A percentile compares a stretch with the other conserved stretches of the same genome.
These are phyloP conservation scores for Trichoplusia ni DNA, from an alignment of 1,140 invertebrate species.

Conservation along the genomic window DNA sequence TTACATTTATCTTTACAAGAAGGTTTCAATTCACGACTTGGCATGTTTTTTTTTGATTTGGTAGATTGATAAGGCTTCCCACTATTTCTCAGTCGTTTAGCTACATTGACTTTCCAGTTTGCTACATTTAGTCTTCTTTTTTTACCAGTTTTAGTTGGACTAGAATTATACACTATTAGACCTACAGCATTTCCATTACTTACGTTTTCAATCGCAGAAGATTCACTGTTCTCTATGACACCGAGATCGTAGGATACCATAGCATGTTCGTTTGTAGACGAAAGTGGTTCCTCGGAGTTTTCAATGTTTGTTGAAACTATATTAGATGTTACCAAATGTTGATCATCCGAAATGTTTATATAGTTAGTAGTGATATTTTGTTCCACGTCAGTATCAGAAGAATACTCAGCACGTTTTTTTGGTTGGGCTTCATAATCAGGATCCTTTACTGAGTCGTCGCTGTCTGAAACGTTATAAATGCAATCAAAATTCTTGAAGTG, in stretches of 20 bases:
- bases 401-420: constrained; percentile 3
- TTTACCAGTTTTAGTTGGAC: constrained; percentile 21
- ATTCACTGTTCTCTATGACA: too few relatives aligned
- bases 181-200: too few relatives aligned
- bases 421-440: background rate
- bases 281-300: background rate
- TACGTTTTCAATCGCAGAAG: too few relatives aligned
- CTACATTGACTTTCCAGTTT: constrained; percentile 30
- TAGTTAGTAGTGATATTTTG: background rate
- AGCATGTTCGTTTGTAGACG: background rate
- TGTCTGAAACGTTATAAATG: background rate
- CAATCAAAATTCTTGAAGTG: constrained; percentile 4
- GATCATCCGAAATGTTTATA: too few relatives aligned
- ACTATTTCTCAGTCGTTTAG: constrained; percentile 32
- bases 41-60: constrained; percentile 22
- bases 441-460: constrained; percentile 3
- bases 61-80: constrained; percentile 28
- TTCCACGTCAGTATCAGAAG: constrained; percentile 4
- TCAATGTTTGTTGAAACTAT: constrained; percentile 2
- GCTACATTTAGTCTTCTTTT: constrained; percentile 7
- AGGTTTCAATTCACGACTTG: constrained; percentile 23
- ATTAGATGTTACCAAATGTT: constrained; percentile 4
- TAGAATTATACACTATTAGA: background rate
- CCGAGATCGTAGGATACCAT: too few relatives aligned
- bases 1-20: constrained; percentile 12